phyloP scores from a whole-genome alignment of 2,797 vertebrate species.

The Australoheros facetus region DNA sequence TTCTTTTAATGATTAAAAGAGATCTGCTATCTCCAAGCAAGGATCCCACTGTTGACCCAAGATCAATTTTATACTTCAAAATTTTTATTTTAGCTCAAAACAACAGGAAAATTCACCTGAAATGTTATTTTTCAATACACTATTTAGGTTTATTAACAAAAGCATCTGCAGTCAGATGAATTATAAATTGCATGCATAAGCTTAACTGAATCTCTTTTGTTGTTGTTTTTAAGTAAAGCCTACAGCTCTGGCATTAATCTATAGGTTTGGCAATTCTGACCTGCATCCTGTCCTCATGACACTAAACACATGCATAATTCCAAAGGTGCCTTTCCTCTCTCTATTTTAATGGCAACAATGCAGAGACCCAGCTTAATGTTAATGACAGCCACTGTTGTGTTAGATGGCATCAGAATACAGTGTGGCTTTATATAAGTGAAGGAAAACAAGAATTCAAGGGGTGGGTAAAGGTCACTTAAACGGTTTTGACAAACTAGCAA shows the following conservation, averaged over 20 bases:
- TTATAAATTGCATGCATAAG: background rate
- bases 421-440: conserved; percentile 57
- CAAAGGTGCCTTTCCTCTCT: conserved; percentile 42
- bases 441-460: conserved; percentile 48
- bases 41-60: conserved; percentile 21
- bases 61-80: conserved; percentile 33
- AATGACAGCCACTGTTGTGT: conserved; percentile 72
- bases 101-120: conserved; percentile 7
- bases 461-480: conserved; percentile 57
- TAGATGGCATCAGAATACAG: conserved; percentile 64
- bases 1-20: conserved; percentile 43
- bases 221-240: conserved; percentile 27
- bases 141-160: background rate
- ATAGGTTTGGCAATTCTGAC: conserved; percentile 24
- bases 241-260: conserved; percentile 46
- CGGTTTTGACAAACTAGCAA: conserved; percentile 37
- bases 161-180: background rate
- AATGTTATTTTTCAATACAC: conserved; percentile 15
- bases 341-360: conserved; percentile 45
- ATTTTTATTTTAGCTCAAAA: conserved; percentile 14
- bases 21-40: conserved; percentile 19
- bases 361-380: conserved; percentile 64
- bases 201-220: conserved; percentile 5
- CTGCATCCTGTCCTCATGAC: conserved; percentile 12
- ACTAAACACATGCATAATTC: conserved; percentile 36